Conservation (phyloP, 2,113 vertebrate species). For the Microcebus murinus region DNA sequence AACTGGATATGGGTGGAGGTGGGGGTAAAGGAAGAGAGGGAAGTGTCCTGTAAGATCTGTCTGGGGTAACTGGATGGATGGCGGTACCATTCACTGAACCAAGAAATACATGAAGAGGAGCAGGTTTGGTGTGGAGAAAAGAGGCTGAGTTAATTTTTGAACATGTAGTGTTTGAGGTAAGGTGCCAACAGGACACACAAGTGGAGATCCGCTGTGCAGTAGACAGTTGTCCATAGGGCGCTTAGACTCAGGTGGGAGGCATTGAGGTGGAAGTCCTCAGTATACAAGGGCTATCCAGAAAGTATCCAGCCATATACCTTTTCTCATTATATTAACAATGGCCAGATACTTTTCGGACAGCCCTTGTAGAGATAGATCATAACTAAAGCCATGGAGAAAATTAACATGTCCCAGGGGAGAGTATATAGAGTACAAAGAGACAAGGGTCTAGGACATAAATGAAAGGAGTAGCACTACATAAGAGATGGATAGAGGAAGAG, state of each 20-base stretch:
- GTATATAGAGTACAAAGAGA: not conserved
- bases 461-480: not conserved
- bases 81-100: not conserved
- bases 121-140: not conserved
- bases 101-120: not conserved
- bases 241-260: not conserved
- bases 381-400: not conserved
- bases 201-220: not conserved
- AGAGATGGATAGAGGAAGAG: not conserved
- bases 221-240: not conserved
- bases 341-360: too few relatives aligned
- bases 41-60: too few relatives aligned
- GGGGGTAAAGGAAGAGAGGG: not conserved
- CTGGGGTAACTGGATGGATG: too few relatives aligned
- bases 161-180: not conserved
- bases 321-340: too few relatives aligned
- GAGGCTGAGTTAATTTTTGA: not conserved
- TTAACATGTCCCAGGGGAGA: not conserved
- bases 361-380: too few relatives aligned
- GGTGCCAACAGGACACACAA: not conserved
- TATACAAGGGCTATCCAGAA: not conserved
- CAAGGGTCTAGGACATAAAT: not conserved
- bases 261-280: not conserved
- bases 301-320: too few relatives aligned
- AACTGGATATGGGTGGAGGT: not conserved